Conservation (phyloP, 1,140 invertebrate genomes). For the Drosophila equinoxialis region DNA sequence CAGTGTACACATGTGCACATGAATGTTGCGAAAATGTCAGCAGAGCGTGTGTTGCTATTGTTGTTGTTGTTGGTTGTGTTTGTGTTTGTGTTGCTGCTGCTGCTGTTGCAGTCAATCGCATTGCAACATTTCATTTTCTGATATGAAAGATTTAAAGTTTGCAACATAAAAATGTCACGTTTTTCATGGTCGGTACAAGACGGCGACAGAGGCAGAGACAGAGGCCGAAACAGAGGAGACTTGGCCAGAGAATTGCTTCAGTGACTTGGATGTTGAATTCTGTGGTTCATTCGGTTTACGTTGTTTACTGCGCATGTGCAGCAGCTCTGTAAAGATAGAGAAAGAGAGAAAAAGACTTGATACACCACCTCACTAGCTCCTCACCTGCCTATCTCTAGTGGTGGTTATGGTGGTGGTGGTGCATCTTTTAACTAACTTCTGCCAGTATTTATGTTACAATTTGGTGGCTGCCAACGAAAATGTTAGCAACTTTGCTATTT, state of each 20-base stretch:
- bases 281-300: too few species aligned
- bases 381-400: constrained; percentile 19
- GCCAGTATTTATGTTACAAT: constrained; percentile 79
- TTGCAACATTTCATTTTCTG: constrained; percentile 82
- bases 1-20: constrained; percentile 44
- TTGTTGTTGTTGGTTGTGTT: constrained; percentile 56
- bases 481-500: constrained; percentile 68
- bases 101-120: constrained; percentile 75
- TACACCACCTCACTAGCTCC: not conserved
- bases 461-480: constrained; percentile 78
- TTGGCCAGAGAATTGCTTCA: constrained; percentile 13
- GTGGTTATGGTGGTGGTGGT: constrained; percentile 21
- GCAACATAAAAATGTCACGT: constrained; percentile 83
- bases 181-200: constrained; percentile 82
- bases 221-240: not conserved
- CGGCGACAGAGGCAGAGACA: constrained; percentile 47
- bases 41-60: constrained; percentile 43
- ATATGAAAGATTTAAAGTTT: constrained; percentile 83
- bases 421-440: constrained; percentile 65
- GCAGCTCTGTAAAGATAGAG: constrained; percentile 29
- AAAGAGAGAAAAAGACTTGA: not conserved
- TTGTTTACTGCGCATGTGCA: constrained; percentile 50
- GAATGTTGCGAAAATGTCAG: constrained; percentile 57
- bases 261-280: too few species aligned
- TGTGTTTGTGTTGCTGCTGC: constrained; percentile 50